A percentile compares a stretch with the other conserved stretches of the same genome.
Evolutionary conservation across 2,113 vertebrate genomes (phyloP).

Genomic region (Microcebus murinus): DNA sequence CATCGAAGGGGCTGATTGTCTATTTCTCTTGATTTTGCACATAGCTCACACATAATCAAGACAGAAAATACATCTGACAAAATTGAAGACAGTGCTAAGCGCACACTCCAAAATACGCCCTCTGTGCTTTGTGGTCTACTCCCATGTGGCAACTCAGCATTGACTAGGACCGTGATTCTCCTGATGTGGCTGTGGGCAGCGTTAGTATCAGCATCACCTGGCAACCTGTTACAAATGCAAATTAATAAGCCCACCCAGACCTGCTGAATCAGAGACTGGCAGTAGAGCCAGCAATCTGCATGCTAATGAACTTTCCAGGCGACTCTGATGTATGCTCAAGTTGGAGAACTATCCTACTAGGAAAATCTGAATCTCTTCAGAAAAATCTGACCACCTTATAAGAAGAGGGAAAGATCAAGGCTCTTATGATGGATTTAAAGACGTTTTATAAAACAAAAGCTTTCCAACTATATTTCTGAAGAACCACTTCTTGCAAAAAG

Average conservation of each 20-base stretch:
- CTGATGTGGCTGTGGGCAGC: too few relatives aligned
- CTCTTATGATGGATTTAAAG: not conserved
- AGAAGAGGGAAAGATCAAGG: not conserved
- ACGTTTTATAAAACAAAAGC: not conserved
- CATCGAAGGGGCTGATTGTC: not conserved
- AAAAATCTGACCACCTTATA: not conserved
- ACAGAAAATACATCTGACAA: not conserved
- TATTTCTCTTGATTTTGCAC: not conserved
- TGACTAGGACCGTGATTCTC: not conserved
- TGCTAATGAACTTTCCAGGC: not conserved
- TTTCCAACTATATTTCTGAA: not conserved
- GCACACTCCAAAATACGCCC: not conserved
- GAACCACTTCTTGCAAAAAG: conserved; percentile 1
- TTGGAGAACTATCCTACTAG: not conserved
- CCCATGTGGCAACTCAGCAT: not conserved
- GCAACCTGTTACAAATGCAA: not conserved
- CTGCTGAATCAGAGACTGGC: not conserved
- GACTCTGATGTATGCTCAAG: not conserved
- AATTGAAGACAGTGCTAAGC: not conserved
- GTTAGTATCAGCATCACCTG: not conserved
- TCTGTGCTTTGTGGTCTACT: not conserved
- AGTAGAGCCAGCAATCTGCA: too few relatives aligned
- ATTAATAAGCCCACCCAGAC: not conserved
- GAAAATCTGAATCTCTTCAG: not conserved
- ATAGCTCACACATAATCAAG: not conserved